Base-by-base conservation (phyloP, 2,888 invertebrate species). In the Baccha elongata region DNA sequence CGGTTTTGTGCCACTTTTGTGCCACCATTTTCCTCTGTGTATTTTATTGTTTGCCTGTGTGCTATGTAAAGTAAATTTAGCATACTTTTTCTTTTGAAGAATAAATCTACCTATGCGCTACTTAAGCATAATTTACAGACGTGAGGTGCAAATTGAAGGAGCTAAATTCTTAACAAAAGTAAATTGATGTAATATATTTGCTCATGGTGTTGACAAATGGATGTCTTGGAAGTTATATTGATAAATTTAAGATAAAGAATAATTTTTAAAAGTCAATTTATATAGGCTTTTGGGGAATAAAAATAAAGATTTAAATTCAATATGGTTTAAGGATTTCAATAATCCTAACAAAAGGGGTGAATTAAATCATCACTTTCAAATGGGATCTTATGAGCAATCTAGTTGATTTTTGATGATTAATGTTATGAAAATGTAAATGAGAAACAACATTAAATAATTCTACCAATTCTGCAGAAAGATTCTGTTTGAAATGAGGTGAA, bases 131-230 rank as follows among this genome's bases (percentile, higher is more conserved):
- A 48, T 26, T 13, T 26, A 13, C 13, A 26, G 46, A 78, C 44
- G 52, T 68, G 68, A 73, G 79, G 79, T 74, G 68, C 32, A 64
- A 80, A 74, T 73, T 62, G 35, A 65, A 44, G 32, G 32, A 58
- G 26, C n/a, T 23, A 35, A 50, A 60, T 19, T 23, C 32, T 15
- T n/a, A 13, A 37, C 11, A 48, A n/a, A 53, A 32, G 11, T 60
- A 80, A 80, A 80, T 80, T 68, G 62, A 68, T 46, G 62, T 68
- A 80, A 80, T 80, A 73, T 74, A 74, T 60, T 68, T 80, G 55
- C 73, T 74, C 62, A 80, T 62, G 73, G 53, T 79, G 79, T 80
- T 80, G 79, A 74, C 79, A 74, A 78, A 80, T 74, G 79, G 67
- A 74, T 80, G 68, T 50, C 64, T 32, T 44, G 29, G 74, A 62